These are phyloP conservation scores for Eilema sororculum DNA, from an alignment of 2,888 invertebrate species.

Conservation along the genomic window DNA sequence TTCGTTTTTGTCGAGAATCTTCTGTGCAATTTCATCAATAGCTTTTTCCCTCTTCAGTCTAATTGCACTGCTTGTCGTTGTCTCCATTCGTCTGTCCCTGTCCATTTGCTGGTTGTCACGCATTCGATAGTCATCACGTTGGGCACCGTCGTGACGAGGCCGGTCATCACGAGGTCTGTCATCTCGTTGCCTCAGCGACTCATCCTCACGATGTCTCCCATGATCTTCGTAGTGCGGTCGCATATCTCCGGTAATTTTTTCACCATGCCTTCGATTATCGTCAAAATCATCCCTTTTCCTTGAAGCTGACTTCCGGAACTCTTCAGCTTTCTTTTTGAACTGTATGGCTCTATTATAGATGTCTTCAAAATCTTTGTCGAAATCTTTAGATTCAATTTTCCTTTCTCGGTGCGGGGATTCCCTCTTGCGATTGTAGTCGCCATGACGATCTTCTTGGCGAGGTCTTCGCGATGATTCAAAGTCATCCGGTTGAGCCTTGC, in stretches of 20 bases:
- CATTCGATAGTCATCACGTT: constrained; percentile 19
- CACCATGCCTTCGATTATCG: constrained; percentile 42
- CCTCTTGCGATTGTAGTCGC: constrained; percentile 43
- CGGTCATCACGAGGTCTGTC: constrained; percentile 20
- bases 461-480: constrained; percentile 30
- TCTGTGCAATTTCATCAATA: constrained; percentile 64
- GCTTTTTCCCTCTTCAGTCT: constrained; percentile 71
- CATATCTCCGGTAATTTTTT: constrained; percentile 40
- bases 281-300: constrained; percentile 45
- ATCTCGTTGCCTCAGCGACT: constrained; percentile 21
- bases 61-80: constrained; percentile 21
- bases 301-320: constrained; percentile 57
- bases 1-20: constrained; percentile 64
- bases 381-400: constrained; percentile 42
- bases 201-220: constrained; percentile 39
- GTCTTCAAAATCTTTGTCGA: constrained; percentile 75
- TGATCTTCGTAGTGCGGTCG: constrained; percentile 35
- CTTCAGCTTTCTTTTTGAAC: constrained; percentile 71
- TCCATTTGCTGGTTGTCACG: constrained; percentile 17
- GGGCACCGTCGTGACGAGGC: constrained; percentile 26
- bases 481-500: constrained; percentile 37
- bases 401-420: constrained; percentile 48
- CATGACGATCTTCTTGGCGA: constrained; percentile 49
- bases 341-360: constrained; percentile 73
- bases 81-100: constrained; percentile 12